Evolutionary conservation across 1,140 invertebrate genomes (phyloP).

Genomic region (Plodia interpunctella): DNA sequence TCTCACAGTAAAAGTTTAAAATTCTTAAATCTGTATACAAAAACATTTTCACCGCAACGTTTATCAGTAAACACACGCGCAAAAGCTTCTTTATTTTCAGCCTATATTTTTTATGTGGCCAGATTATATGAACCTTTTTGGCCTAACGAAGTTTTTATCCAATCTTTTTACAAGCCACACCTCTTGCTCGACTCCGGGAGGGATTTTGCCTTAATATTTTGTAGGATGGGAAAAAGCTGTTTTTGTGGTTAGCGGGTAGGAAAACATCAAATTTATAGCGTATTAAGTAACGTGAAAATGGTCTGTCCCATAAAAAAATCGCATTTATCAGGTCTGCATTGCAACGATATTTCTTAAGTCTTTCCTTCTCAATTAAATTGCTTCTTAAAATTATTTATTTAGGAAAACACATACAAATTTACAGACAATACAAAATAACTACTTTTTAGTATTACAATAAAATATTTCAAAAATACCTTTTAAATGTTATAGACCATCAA

Average conservation of each 20-base stretch:
- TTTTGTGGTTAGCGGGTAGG: not conserved
- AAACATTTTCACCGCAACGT: not conserved
- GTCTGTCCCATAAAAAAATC: not conserved
- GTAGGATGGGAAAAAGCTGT: conserved; percentile 3
- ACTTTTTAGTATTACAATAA: no score
- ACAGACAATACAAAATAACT: no score
- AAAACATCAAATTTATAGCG: conserved; percentile 3
- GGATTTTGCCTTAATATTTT: conserved; percentile 1
- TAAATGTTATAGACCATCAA: no score
- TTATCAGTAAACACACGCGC: not conserved
- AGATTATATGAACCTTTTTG: conserved; percentile 13
- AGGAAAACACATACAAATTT: no score
- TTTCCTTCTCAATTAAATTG: no score
- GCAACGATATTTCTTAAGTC: no score
- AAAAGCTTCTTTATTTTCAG: not conserved
- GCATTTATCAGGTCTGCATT: no score
- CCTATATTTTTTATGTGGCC: not conserved
- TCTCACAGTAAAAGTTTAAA: not conserved
- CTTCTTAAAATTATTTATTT: no score
- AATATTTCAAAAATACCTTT: no score
- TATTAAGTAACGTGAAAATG: conserved; percentile 2
- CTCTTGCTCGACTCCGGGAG: not conserved
- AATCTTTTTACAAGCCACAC: conserved; percentile 12
- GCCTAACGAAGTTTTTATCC: conserved; percentile 13
- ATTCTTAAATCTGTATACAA: not conserved